phyloP scores from a whole-genome alignment of 1,140 invertebrate genomes.

The Cephus cinctus region DNA sequence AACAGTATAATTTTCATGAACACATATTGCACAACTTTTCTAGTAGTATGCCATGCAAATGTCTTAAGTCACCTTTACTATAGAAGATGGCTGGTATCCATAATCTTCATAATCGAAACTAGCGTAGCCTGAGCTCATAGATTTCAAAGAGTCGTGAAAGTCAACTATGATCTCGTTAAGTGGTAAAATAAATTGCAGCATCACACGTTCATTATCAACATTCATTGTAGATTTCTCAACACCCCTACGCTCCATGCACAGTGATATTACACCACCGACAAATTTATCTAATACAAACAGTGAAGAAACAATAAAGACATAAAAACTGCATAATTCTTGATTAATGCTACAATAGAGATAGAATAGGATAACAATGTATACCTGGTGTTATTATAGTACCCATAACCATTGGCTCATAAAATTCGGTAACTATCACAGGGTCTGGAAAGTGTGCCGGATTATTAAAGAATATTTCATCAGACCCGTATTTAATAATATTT shows the following conservation, averaged over 20 bases:
- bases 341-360: no score
- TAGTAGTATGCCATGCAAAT: conserved; percentile 4
- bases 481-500: conserved; percentile 63
- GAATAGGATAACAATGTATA: conserved; percentile 31
- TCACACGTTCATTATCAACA: conserved; percentile 79
- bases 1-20: conserved; percentile 6
- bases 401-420: conserved; percentile 84
- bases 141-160: conserved; percentile 93
- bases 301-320: conserved; percentile 5
- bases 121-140: conserved; percentile 88
- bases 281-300: conserved; percentile 61
- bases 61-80: conserved; percentile 67
- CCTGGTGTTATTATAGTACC: conserved; percentile 89
- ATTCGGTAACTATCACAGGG: conserved; percentile 66
- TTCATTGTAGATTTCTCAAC: conserved; percentile 70
- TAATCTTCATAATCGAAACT: conserved; percentile 97
- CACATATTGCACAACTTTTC: conserved; percentile 5
- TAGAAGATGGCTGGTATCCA: conserved; percentile 72
- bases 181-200: conserved; percentile 83
- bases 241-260: conserved; percentile 80
- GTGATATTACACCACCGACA: conserved; percentile 66
- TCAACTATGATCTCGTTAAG: conserved; percentile 92
- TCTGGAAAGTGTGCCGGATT: conserved; percentile 85
- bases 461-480: conserved; percentile 70
- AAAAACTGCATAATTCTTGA: conserved; percentile 7